phyloP scores from a whole-genome alignment of 2,113 vertebrate genomes.

The Alethe castanea region DNA sequence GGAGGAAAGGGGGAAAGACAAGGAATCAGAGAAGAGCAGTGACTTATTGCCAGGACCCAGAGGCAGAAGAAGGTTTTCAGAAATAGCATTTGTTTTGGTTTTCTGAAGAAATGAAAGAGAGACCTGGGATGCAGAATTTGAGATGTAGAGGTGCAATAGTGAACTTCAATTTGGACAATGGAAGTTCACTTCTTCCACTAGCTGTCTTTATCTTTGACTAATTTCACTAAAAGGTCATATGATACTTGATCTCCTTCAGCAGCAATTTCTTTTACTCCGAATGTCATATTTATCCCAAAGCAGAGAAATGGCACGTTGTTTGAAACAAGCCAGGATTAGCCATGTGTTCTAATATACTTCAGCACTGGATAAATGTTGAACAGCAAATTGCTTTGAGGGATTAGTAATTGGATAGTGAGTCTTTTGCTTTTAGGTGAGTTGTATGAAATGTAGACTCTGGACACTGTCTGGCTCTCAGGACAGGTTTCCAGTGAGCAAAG shows the following conservation, averaged over 20 bases:
- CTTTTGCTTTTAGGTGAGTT: slow-evolving; percentile 46
- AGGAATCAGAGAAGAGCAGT: not conserved
- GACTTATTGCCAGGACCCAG: not conserved
- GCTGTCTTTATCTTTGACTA: not conserved
- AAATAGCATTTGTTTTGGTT: not conserved
- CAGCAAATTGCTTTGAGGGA: slow-evolving; percentile 45
- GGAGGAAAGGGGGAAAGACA: not conserved
- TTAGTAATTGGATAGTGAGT: slow-evolving; percentile 42
- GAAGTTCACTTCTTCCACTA: not conserved
- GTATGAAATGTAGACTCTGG: slow-evolving; percentile 6
- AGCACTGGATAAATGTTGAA: slow-evolving; percentile 17
- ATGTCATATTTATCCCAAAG: slow-evolving; percentile 9
- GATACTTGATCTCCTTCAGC: not conserved
- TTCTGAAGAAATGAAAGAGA: not conserved
- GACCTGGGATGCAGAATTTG: not conserved
- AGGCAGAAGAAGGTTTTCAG: not conserved
- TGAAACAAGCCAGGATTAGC: slow-evolving; percentile 28
- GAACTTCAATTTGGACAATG: not conserved
- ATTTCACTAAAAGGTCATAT: not conserved
- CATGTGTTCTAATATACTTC: not conserved
- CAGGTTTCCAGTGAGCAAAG: not conserved
- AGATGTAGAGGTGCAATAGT: not conserved
- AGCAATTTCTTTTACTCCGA: not conserved
- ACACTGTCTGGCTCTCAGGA: not conserved
- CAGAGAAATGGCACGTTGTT: not conserved